Base-by-base conservation (phyloP, 2,797 vertebrate species). In the Acrocephalus scirpaceus region DNA sequence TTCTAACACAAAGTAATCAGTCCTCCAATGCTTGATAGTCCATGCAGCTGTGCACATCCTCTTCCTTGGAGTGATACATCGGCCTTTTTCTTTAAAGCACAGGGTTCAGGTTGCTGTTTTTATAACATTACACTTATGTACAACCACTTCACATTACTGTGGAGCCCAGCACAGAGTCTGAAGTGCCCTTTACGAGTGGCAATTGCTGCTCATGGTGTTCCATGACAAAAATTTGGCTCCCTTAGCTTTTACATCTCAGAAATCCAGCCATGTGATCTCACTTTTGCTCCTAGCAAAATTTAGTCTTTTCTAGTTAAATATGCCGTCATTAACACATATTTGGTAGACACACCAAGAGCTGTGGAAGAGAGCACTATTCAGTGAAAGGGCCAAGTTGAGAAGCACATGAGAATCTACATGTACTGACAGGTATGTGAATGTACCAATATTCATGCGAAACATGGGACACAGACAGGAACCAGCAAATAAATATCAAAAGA, bases 211-310 rank as follows among this genome's bases (percentile, higher is more conserved):
- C 25, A 4, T 1, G 18, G 32, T 23, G 30, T 51, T 51, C 34
- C 13, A 2, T 1, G 42, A 30, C 25, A 27, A 36, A 45, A 4
- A 3, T 61, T 47, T 75, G 50, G 66, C n/a, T 75, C 29, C 23
- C 40, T 54, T 0, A 3, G 53, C 1, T 3, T 67, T 88, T 44
- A 30, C 0, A 2, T 32, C 0, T 0, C 65, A 50, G 45, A 79
- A 79, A 53, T 47, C 22, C n/a, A 67, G n/a, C 23, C 21, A 3
- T 3, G 7, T 15, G 34, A 56, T 61, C 51, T 71, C 62, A 22
- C 15, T 78, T 66, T 20, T n/a, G 26, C 64, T 84, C 48, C 72
- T 51, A 58, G 36, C 20, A 47, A 62, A 21, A 60, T 62, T 20
- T 15, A 65, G 54, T 66, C 29, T 86, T 90, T 74, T 61, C 0